Conservation (phyloP, 2,797 vertebrate species). For the Hylomyscus alleni region DNA sequence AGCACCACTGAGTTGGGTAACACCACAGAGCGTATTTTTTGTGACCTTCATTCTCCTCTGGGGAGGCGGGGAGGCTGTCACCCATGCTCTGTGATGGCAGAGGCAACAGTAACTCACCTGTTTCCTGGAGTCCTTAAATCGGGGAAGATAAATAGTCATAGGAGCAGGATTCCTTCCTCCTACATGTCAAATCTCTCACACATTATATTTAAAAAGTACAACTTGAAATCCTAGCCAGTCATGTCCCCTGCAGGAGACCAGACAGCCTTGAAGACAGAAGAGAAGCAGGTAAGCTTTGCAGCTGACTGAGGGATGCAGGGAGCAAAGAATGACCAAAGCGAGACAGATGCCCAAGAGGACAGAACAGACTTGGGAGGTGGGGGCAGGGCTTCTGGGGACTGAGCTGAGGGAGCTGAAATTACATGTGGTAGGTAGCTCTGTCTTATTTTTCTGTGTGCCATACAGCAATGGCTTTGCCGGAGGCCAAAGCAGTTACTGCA, state of each 20-base stretch:
- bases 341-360: accelerated
- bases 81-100: accelerated
- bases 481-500: background rate
- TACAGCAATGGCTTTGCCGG: background rate
- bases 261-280: background rate
- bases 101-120: accelerated
- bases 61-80: background rate
- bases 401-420: no score
- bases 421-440: background rate
- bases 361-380: background rate
- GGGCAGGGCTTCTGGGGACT: background rate
- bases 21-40: accelerated
- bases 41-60: background rate
- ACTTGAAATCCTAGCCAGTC: background rate
- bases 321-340: accelerated
- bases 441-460: background rate
- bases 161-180: background rate
- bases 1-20: background rate
- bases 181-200: background rate
- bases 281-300: no score
- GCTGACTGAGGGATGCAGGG: background rate
- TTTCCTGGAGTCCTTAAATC: background rate
- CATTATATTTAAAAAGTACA: background rate
- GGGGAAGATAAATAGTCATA: background rate
- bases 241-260: background rate